Conservation (phyloP, 1,140 invertebrate species). For the Heliothis subflexa region DNA sequence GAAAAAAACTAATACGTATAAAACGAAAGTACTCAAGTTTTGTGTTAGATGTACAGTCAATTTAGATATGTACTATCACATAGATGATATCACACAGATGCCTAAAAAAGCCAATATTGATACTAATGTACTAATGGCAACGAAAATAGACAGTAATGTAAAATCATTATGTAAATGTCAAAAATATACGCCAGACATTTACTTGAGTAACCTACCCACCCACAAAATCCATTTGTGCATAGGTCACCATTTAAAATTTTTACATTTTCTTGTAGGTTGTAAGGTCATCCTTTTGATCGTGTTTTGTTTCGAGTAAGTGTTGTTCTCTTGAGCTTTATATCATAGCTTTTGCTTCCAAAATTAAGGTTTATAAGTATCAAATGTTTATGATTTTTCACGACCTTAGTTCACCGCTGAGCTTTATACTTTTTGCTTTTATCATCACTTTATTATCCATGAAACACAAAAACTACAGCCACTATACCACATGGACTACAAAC, state of each 20-base stretch:
- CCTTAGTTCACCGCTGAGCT: not conserved
- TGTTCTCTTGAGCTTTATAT: not conserved
- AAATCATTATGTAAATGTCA: constrained; percentile 10
- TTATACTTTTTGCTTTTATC: not conserved
- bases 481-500: not conserved
- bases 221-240: not conserved
- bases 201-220: not conserved
- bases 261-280: no score
- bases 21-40: no score
- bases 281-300: no score
- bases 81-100: no score
- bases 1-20: no score
- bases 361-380: not conserved
- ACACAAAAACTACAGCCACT: not conserved
- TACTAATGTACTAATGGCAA: no score
- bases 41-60: no score
- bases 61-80: no score
- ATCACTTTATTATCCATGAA: not conserved
- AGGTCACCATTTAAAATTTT: not conserved
- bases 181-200: constrained; percentile 21
- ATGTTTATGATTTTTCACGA: not conserved
- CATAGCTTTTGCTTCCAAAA: not conserved
- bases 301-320: no score
- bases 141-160: not conserved
- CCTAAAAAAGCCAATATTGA: no score